Evolutionary conservation across 2,113 vertebrate genomes (phyloP), one percentile per base, ranked within the genome.

Genomic region (Athene cunicularia): DNA sequence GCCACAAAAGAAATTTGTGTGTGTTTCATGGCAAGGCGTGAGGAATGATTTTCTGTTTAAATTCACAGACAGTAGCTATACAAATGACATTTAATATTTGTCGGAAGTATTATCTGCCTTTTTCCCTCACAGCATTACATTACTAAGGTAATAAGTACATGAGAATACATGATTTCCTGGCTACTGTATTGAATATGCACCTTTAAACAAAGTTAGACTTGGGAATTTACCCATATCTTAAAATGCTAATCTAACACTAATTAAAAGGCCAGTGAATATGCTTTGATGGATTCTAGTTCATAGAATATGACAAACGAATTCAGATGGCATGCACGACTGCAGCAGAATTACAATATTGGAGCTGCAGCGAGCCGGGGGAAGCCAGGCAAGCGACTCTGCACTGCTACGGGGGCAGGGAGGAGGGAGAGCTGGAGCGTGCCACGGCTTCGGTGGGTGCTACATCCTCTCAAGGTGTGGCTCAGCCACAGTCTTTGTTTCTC

Each of bases 31-130:
- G 95, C 24, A 49, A 85, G 77, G 89, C 16, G 2, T 50, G 93
- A 96, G 77, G 85, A 91, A 83, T 23, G 66, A 76, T 80, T 95
- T 90, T 97, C 87, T 96, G 89, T 97, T 97, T 91, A 95, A 96
- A 97, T 97, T 96, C 94, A 91, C 81, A 86, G 93, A 39, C 81
- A 90, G 93, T 73, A 73, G 74, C 93, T 94, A 72, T 82, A 97
- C 88, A 96, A 97, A 97, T 95, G 97, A 93, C 90, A 91, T 95
- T 95, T 95, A 95, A 96, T 97, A 96, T 97, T 97, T 96, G 94
- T 95, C 8, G 15, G 96, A 96, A 95, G 93, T 80, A 97, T 97
- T 97, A 97, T 96, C 91, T 93, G 82, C 86, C 88, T 96, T 89
- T 94, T 86, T 30, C 73, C 86, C 88, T 86, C 91, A 82, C 95